Evolutionary conservation across 2,888 invertebrate species (phyloP).

Genomic region (Agelastica alni): DNA sequence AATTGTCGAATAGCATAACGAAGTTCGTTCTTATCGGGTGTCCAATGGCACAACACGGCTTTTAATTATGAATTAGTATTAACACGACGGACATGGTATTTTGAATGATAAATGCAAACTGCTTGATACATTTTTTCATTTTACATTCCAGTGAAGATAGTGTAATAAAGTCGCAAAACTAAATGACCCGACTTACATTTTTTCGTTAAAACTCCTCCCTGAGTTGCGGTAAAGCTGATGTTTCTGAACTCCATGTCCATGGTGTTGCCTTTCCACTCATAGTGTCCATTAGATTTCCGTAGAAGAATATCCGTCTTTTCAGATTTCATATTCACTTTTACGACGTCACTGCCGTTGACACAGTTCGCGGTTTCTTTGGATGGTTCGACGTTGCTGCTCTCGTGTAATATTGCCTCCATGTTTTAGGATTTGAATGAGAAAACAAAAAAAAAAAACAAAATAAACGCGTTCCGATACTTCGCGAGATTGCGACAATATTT

Average conservation of each 20-base stretch:
- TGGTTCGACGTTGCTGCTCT: constrained; percentile 16
- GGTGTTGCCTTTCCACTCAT: constrained; percentile 21
- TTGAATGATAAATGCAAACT: too few relatives aligned
- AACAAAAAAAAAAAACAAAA: too few relatives aligned
- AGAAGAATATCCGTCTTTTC: constrained; percentile 11
- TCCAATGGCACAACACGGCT: too few relatives aligned
- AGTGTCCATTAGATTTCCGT: background rate
- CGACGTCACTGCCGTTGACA: background rate
- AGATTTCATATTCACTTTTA: constrained; percentile 9
- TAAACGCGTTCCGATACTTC: background rate
- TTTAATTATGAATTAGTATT: too few relatives aligned
- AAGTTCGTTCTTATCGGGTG: too few relatives aligned
- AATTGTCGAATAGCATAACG: too few relatives aligned
- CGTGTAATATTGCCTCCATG: constrained; percentile 25
- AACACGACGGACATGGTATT: too few relatives aligned
- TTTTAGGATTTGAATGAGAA: too few relatives aligned
- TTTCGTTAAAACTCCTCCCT: constrained; percentile 60
- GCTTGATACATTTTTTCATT: too few relatives aligned
- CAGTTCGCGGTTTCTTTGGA: background rate
- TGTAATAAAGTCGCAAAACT: too few relatives aligned
- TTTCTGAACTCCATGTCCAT: constrained; percentile 76
- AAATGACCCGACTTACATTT: constrained; percentile 26
- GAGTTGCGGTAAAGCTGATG: constrained; percentile 71
- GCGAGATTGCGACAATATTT: constrained; percentile 6
- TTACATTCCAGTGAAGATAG: too few relatives aligned